Evolutionary conservation across 37 sponge, comb jelly and placozoan genomes (phyloP).

Genomic region (Mnemiopsis leidyi): DNA sequence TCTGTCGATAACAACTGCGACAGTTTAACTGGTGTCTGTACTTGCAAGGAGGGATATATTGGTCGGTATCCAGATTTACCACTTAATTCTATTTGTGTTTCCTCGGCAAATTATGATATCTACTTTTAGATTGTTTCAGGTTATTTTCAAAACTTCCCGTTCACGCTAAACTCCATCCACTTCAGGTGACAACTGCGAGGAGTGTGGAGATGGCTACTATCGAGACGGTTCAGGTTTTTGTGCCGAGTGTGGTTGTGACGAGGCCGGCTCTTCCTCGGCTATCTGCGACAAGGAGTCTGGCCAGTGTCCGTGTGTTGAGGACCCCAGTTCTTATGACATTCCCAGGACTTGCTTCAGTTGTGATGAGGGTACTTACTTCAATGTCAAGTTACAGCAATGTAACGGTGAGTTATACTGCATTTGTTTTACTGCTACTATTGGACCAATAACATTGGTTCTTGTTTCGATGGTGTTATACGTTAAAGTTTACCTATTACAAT

Average conservation of each 20-base stretch:
- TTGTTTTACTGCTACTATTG: too few relatives aligned
- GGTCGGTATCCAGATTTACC: too few relatives aligned
- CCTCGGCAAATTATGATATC: too few relatives aligned
- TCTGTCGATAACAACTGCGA: neutral
- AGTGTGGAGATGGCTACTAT: constrained; percentile 39
- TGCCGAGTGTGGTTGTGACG: constrained; percentile 5
- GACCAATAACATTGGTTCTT: too few relatives aligned
- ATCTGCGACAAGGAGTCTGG: constrained; percentile 45
- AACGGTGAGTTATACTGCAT: neutral
- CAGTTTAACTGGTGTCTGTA: neutral
- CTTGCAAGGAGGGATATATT: neutral
- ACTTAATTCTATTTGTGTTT: too few relatives aligned
- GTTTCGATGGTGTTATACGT: too few relatives aligned
- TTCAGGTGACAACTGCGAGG: neutral
- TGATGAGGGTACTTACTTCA: neutral
- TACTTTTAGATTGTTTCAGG: too few relatives aligned
- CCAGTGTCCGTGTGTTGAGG: neutral
- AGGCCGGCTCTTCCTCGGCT: neutral
- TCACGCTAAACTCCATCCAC: too few relatives aligned
- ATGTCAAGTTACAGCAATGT: neutral
- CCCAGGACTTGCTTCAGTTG: constrained; percentile 49
- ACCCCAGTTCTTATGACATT: neutral
- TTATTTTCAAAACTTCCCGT: too few relatives aligned
- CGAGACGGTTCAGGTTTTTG: neutral
- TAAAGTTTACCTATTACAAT: too few relatives aligned